Evolutionary conservation across 1,140 invertebrate genomes (phyloP), one percentile per base, ranked within the genome.

Genomic region (Bombus pyrosoma): DNA sequence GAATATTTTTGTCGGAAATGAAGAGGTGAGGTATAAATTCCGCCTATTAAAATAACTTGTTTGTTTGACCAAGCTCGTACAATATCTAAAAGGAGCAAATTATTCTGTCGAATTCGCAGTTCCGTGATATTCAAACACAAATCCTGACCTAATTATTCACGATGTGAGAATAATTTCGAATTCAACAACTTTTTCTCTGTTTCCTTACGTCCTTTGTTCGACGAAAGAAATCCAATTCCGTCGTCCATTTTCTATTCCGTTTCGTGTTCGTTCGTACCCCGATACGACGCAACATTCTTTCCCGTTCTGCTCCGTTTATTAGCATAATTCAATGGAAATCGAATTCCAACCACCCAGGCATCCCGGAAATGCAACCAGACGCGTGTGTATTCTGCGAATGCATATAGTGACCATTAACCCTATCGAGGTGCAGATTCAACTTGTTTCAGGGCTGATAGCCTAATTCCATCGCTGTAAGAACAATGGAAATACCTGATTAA

Each of bases 311-410:
- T 15, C 64, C 68, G 22, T 84, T 84, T 84, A 84, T 84, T 84
- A 84, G 75, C 66, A 84, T 79, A 84, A 84, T 84, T 79, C 83
- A 41, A 79, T 79, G 34, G 83, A 79, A 80, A 79, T 84, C 76
- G 83, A 84, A 84, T 84, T 84, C 53, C 64, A 28, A 3, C 34
- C 32, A 18, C 18, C 66, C 3, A 37, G 32, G 81, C 34, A 59
- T 84, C 28, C 75, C 6, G 41, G 83, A 84, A 79, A 72, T 79
- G n/a, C 83, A 68, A 34, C 34, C 15, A 15, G 28, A 15, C 4
- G 9, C 62, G 47, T 28, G 43, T 68, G 34, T 28, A 34, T 68
- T 77, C 43, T 28, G 4, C 41, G 62, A 12, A 6, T 37, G n/a
- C 22, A 2, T 34, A n/a, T 47, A 13, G 28, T 39, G 25, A 72